These are phyloP conservation scores for Datnioides undecimradiatus DNA, from an alignment of 2,113 vertebrate species.

Conservation along the genomic window DNA sequence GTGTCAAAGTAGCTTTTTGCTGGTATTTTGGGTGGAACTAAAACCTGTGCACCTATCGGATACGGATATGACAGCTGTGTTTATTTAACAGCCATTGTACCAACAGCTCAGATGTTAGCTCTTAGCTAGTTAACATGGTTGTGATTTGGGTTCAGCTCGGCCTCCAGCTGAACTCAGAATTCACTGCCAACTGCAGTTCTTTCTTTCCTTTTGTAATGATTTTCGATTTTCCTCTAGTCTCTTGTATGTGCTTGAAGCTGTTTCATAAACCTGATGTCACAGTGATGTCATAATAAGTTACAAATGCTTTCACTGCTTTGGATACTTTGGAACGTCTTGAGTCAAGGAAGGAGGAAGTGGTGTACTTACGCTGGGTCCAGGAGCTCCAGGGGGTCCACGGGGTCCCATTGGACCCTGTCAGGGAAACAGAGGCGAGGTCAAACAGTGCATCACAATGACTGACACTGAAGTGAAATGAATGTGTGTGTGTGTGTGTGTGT, in stretches of 20 bases:
- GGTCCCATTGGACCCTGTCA: conserved; percentile 94
- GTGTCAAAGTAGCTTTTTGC: background rate
- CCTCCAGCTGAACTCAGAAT: background rate
- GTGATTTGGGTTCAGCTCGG: background rate
- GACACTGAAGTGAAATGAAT: background rate
- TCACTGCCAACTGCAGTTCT: background rate
- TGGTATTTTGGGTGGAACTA: background rate
- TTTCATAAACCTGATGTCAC: background rate
- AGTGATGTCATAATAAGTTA: background rate
- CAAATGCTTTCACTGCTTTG: background rate
- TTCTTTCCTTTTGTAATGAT: too few species aligned
- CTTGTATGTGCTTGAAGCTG: background rate
- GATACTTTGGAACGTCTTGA: background rate
- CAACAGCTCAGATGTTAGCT: background rate
- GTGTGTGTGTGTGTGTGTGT: background rate
- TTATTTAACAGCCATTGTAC: background rate
- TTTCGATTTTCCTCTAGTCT: background rate
- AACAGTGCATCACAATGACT: background rate
- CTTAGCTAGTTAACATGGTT: background rate
- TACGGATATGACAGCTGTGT: background rate
- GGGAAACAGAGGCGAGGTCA: conserved; percentile 39
- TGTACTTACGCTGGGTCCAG: conserved; percentile 91
- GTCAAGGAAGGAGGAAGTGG: background rate
- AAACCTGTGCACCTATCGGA: background rate
- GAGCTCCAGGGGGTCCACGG: conserved; percentile 91